phyloP scores from a whole-genome alignment of 2,888 invertebrate species.

The Sipha maydis region DNA sequence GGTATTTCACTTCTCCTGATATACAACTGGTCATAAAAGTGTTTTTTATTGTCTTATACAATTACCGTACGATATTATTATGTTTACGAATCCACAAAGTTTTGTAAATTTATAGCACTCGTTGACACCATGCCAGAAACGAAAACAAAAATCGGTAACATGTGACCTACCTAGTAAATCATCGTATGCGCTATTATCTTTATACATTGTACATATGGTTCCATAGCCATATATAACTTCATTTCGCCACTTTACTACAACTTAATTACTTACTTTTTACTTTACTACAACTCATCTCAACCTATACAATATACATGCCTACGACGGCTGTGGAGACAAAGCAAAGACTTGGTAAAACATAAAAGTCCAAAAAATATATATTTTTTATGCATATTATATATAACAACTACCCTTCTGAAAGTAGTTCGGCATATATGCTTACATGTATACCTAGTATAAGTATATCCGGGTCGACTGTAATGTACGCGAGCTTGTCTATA shows the following conservation, averaged over 20 bases:
- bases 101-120: constrained; percentile 13
- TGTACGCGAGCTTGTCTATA: not conserved
- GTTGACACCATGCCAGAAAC: not conserved
- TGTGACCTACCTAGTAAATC: constrained; percentile 9
- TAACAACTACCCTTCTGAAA: not conserved
- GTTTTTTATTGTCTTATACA: constrained; percentile 27
- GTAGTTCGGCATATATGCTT: not conserved
- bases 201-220: not conserved
- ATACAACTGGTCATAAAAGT: constrained; percentile 31
- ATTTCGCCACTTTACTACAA: not conserved
- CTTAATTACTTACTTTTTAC: no score
- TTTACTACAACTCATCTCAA: not conserved
- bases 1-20: not conserved
- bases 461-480: constrained; percentile 9
- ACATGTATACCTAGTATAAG: not conserved
- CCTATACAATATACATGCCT: not conserved
- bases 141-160: constrained; percentile 24
- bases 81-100: constrained; percentile 16
- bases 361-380: not conserved
- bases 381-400: no score
- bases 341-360: not conserved
- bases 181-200: not conserved
- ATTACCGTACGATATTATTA: not conserved
- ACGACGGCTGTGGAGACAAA: no score
- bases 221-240: no score